These are phyloP conservation scores for Mesochorus sp. DNA, from an alignment of 2,888 invertebrate genomes.

Conservation along the genomic window DNA sequence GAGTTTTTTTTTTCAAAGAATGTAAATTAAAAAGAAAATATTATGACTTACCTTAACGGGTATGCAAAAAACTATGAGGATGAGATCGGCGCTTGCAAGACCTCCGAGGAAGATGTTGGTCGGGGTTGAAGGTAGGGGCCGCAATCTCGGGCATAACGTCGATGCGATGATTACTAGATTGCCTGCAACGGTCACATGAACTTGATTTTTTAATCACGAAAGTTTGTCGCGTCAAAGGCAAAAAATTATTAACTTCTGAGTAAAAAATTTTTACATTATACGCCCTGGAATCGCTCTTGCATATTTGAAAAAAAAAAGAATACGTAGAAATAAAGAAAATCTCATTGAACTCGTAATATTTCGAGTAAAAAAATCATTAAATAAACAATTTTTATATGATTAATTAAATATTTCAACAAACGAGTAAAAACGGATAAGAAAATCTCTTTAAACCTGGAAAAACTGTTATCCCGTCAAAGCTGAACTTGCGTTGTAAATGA, in stretches of 20 bases:
- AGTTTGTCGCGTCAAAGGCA: too few species aligned
- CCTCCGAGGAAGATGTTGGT: slow-evolving; percentile 88
- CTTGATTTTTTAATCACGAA: neutral
- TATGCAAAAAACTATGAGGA: slow-evolving; percentile 87
- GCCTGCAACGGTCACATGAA: slow-evolving; percentile 70
- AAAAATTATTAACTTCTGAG: too few species aligned
- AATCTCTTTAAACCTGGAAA: too few species aligned
- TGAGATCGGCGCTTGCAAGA: slow-evolving; percentile 87
- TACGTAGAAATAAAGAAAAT: too few species aligned
- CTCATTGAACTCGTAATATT: too few species aligned
- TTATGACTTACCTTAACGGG: slow-evolving; percentile 86
- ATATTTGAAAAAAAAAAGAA: neutral
- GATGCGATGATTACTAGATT: slow-evolving; percentile 83
- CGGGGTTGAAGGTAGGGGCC: slow-evolving; percentile 77
- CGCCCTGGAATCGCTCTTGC: too few species aligned
- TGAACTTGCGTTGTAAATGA: too few species aligned
- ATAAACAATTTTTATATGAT: too few species aligned
- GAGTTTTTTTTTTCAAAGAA: neutral
- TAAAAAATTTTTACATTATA: too few species aligned
- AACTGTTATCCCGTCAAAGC: too few species aligned
- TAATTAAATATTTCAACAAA: too few species aligned
- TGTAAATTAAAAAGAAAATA: neutral
- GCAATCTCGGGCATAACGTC: slow-evolving; percentile 79
- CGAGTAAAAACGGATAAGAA: too few species aligned
- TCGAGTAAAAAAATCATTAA: neutral